These are phyloP conservation scores for Teinopalpus imperialis DNA, from an alignment of 2,888 invertebrate species.

Conservation along the genomic window DNA sequence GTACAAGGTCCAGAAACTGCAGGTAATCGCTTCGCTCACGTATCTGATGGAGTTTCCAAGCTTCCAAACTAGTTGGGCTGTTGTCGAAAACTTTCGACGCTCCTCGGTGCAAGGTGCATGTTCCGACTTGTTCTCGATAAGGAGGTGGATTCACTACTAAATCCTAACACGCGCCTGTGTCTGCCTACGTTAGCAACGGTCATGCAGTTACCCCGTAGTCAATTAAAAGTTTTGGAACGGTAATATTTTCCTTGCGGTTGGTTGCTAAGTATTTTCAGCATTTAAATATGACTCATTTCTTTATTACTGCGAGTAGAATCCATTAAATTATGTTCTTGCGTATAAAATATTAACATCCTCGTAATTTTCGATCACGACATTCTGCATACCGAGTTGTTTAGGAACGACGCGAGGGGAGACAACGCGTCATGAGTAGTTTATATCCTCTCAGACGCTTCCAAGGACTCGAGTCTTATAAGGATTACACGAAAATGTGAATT, in stretches of 20 bases:
- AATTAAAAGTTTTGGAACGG: constrained; percentile 54
- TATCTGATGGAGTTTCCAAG: constrained; percentile 77
- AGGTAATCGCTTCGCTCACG: constrained; percentile 71
- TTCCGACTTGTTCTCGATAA: constrained; percentile 67
- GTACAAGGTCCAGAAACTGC: constrained; percentile 37
- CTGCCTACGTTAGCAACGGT: constrained; percentile 44
- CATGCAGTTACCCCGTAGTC: constrained; percentile 44
- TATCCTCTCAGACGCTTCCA: constrained; percentile 54
- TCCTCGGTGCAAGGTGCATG: constrained; percentile 61
- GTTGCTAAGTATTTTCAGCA: constrained; percentile 1
- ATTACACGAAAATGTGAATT: constrained; percentile 82
- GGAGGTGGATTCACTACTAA: constrained; percentile 63
- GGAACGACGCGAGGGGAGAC: constrained; percentile 39
- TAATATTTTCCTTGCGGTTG: constrained; percentile 23
- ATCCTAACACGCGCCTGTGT: constrained; percentile 57
- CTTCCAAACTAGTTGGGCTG: constrained; percentile 76
- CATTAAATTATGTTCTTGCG: constrained; percentile 9
- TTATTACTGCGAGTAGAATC: constrained; percentile 14
- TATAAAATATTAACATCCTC: constrained; percentile 17
- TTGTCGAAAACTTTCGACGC: constrained; percentile 69
- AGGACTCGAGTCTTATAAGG: constrained; percentile 78
- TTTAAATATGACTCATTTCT: constrained; percentile 10
- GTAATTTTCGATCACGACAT: constrained; percentile 52
- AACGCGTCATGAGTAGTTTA: constrained; percentile 46
- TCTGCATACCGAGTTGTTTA: constrained; percentile 60